Base-by-base conservation (phyloP, 1,140 invertebrate genomes). In the Drosophila watanabei region DNA sequence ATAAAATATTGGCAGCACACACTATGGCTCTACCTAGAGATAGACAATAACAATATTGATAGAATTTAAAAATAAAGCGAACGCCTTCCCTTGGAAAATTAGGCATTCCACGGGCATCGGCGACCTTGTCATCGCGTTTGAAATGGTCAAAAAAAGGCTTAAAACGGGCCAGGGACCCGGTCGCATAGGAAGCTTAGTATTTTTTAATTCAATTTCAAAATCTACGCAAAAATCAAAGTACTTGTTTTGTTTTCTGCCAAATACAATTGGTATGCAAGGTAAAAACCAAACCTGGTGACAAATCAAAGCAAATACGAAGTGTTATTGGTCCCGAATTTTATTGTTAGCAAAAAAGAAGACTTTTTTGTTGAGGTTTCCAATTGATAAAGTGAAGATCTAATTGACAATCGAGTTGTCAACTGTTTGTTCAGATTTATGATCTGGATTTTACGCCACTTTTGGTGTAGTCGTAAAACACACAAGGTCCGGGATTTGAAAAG, bases 321-420 rank as follows among this genome's bases (percentile, higher is more conserved):
- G 73, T 77, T 77, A 66, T 77, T 77, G 75, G 73, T 66, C 48
- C 35, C 61, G 33, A 77, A 68, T 77, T 77, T 58, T 32, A 56
- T 65, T 65, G 37, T 28, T 18, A 16, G 16, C 13, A 56, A 24
- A 28, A 8, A 33, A 39, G 54, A 57, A 18, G 24, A 2, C 24
- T 28, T 43, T 43, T 32, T 75, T 64, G 70, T 57, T 37, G 51
- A 28, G 32, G 4, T 51, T 51, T 41, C 16, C 45, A 57, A 52
- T 73, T 70, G 64, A 59, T 59, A 52, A 41, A 66, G 28, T 75
- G 79, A 66, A 69, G 75, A 79, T 87, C 83, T 78, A 87, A 86
- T 87, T 86, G 82, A 64, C 69, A 79, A 75, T 77, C 18, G 45
- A 64, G 43, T 41, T 82, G 82, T 39, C 79, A 69, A 49, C 16